Percentiles rank a stretch among this genome's conserved stretches.
phyloP scores from a whole-genome alignment of 2,888 invertebrate species.

The Stratiomys singularior region DNA sequence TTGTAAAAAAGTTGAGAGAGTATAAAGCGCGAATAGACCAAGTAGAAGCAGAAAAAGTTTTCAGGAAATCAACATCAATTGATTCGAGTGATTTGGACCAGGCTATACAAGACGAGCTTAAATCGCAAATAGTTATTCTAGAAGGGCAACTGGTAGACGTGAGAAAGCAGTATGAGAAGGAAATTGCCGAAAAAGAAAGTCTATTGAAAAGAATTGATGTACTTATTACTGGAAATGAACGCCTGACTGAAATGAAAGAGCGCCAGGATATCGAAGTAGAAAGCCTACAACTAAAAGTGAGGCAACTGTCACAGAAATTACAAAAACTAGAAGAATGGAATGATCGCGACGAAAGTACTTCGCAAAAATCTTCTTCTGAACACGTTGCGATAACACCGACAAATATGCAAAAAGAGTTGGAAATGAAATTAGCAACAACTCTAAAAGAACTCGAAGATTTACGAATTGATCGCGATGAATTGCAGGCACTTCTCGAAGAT shows the following conservation, averaged over 20 bases:
- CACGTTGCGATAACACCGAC: background rate
- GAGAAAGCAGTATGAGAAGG: constrained; percentile 70
- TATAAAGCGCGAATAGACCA: constrained; percentile 76
- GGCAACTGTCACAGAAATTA: constrained; percentile 76
- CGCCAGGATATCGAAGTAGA: constrained; percentile 81
- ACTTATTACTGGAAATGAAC: constrained; percentile 79
- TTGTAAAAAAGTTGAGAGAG: constrained; percentile 86
- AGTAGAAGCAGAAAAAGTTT: background rate
- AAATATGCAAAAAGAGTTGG: constrained; percentile 45
- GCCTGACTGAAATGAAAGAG: constrained; percentile 82
- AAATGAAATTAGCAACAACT: background rate
- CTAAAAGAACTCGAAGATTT: constrained; percentile 69
- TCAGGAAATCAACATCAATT: constrained; percentile 66
- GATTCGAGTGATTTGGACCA: constrained; percentile 74
- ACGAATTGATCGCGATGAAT: constrained; percentile 72
- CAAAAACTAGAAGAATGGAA: constrained; percentile 68
- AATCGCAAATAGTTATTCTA: constrained; percentile 72
- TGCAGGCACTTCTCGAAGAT: constrained; percentile 70
- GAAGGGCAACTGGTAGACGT: constrained; percentile 75
- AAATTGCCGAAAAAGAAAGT: constrained; percentile 74
- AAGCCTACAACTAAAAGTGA: constrained; percentile 76
- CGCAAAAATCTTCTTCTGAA: background rate
- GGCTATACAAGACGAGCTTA: constrained; percentile 84
- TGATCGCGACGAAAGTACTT: constrained; percentile 45
- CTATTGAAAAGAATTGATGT: constrained; percentile 78